Base-by-base conservation (phyloP, 1,140 invertebrate genomes). In the Hestina assimilis region DNA sequence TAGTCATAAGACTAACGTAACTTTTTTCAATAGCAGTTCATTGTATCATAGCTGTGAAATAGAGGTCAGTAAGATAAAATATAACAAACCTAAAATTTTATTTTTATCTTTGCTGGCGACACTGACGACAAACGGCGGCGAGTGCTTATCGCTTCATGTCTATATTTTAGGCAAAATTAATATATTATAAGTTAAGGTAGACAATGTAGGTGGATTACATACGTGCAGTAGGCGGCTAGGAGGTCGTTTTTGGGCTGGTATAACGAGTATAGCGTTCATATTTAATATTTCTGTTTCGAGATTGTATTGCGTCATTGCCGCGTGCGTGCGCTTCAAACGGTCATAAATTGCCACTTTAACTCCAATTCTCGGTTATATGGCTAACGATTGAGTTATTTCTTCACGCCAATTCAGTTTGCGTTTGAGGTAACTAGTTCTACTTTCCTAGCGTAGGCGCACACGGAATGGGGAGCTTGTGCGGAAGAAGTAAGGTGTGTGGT, bases 401-500 rank as follows among this genome's bases (percentile, higher is more conserved):
- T 38, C 42, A 46, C 41, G 41, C 7, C 15, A 14, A 52, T 52
- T 53, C 29, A 45, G 23, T 40, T 14, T 15, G 29, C 19, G 23
- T 54, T 33, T 54, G 15, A 28, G 33, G 6, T 31, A 21, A 46
- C 29, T 43, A 50, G 29, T 31, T 47, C 21, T 20, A 38, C 4
- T 29, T 48, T 57, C 38, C 28, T 58, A 45, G 29, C 45, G 28
- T 29, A 51, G 2, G 8, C 47, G 41, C 21, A 33, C 45, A 42
- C 21, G 52, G 40, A 24, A 56, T 53, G 43, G 46, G 43, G 51
- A 60, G 41, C 43, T 55, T 48, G 47, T 54, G 56, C 61, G 59
- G 59, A 59, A 66, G 60, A 57, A 60, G 54, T 46, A 52, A 72
- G 66, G 60, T 63, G 60, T 63, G 59, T 69, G 61, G 63, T 69